These are phyloP conservation scores for Agelastica alni DNA, from an alignment of 2,888 invertebrate genomes.

Conservation along the genomic window DNA sequence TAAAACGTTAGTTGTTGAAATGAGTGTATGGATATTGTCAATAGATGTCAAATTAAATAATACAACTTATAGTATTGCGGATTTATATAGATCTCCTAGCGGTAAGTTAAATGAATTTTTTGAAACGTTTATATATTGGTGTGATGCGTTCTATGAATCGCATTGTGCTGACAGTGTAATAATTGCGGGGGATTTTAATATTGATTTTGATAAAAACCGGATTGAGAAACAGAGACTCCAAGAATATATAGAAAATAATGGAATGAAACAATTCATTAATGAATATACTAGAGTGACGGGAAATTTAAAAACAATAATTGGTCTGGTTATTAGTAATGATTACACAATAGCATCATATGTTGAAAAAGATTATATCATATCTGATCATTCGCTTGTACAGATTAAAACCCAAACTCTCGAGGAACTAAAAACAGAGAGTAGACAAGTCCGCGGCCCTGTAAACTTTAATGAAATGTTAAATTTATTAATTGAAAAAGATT, in stretches of 20 bases:
- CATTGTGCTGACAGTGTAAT: not conserved
- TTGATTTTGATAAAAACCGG: not conserved
- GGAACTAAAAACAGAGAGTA: not conserved
- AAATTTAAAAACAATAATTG: not conserved
- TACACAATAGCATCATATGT: not conserved
- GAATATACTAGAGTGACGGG: not conserved
- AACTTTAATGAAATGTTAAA: slow-evolving; percentile 1
- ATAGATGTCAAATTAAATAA: not conserved
- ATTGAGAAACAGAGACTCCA: not conserved
- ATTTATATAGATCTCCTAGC: slow-evolving; percentile 3
- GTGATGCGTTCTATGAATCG: not conserved
- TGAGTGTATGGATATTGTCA: not conserved
- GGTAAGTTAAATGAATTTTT: not conserved
- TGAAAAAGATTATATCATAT: slow-evolving; percentile 2
- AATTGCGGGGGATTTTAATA: slow-evolving; percentile 4
- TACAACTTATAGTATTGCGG: not conserved
- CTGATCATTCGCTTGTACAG: no score
- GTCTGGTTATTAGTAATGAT: slow-evolving; percentile 1
- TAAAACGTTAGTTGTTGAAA: not conserved
- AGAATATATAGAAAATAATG: slow-evolving; percentile 3
- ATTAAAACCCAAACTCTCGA: no score
- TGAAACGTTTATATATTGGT: not conserved
- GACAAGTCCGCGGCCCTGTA: not conserved
- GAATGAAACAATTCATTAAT: not conserved
- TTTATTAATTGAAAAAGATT: not conserved